phyloP scores from a whole-genome alignment of 2,888 invertebrate genomes.

The Linnaemya vulpina region DNA sequence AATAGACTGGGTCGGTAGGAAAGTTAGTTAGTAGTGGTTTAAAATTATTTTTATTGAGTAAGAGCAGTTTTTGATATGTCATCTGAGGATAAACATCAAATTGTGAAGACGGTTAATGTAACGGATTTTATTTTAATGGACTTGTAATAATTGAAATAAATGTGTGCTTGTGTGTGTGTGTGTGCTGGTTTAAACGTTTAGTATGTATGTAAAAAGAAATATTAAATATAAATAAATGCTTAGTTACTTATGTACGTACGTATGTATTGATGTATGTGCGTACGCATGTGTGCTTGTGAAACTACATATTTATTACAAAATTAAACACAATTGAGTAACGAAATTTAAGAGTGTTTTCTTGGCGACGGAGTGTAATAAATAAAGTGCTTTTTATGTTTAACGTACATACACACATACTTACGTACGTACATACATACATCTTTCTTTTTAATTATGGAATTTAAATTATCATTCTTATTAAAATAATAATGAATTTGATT shows the following conservation, averaged over 20 bases:
- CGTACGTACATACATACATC: not conserved
- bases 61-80: slow-evolving; percentile 74
- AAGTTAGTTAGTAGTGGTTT: slow-evolving; percentile 51
- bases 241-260: slow-evolving; percentile 16
- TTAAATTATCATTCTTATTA: not conserved
- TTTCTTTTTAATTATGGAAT: slow-evolving; percentile 11
- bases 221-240: no score
- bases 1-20: not conserved
- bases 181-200: slow-evolving; percentile 30
- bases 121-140: not conserved
- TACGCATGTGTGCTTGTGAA: slow-evolving; percentile 1
- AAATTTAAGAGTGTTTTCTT: not conserved
- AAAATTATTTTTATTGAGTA: slow-evolving; percentile 70
- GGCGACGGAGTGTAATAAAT: not conserved
- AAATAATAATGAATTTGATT: not conserved
- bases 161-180: slow-evolving; percentile 46
- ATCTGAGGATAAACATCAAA: slow-evolving; percentile 67
- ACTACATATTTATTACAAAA: not conserved
- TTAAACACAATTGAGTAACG: slow-evolving; percentile 2
- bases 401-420: no score
- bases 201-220: slow-evolving; percentile 25
- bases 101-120: slow-evolving; percentile 34
- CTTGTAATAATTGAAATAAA: slow-evolving; percentile 7
- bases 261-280: not conserved
- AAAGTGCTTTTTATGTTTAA: not conserved